These are phyloP conservation scores for Metallyticus violacea DNA, from an alignment of 2,888 invertebrate genomes.

Conservation along the genomic window DNA sequence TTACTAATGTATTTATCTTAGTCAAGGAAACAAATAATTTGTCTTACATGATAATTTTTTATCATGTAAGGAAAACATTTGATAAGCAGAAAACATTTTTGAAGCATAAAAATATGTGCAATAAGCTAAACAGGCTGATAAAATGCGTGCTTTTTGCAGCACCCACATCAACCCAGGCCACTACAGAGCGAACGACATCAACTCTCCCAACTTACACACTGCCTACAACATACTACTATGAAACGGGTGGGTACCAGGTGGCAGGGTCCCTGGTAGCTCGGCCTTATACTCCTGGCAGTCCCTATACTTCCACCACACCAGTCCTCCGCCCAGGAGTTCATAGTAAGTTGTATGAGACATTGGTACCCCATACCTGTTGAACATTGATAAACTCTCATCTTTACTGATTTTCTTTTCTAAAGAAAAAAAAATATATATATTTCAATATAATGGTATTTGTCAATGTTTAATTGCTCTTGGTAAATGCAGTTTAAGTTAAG, in stretches of 20 bases:
- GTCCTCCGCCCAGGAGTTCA: constrained; percentile 21
- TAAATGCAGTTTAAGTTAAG: too few species aligned
- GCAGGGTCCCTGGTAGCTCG: constrained; percentile 30
- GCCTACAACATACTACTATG: constrained; percentile 32
- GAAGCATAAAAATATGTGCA: too few species aligned
- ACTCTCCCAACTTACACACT: constrained; percentile 30
- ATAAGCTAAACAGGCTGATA: too few species aligned
- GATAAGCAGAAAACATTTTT: too few species aligned
- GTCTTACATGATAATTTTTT: too few species aligned
- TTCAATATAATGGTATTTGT: too few species aligned
- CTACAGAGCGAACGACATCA: constrained; percentile 25
- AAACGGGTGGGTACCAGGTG: constrained; percentile 30
- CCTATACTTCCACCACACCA: constrained; percentile 25
- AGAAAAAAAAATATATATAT: too few species aligned
- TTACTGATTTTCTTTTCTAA: too few species aligned
- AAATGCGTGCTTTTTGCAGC: constrained; percentile 19
- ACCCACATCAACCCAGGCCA: constrained; percentile 22
- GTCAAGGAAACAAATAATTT: too few species aligned
- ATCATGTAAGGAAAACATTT: too few species aligned
- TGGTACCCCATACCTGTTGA: neutral
- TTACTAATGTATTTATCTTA: too few species aligned
- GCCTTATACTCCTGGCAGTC: constrained; percentile 22
- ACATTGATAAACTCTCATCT: neutral
- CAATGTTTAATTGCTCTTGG: too few species aligned
- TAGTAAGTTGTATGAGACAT: neutral